Evolutionary conservation across 64 coral and sea anemone genomes (phyloP).

Genomic region (Dendronephthya gigantea): DNA sequence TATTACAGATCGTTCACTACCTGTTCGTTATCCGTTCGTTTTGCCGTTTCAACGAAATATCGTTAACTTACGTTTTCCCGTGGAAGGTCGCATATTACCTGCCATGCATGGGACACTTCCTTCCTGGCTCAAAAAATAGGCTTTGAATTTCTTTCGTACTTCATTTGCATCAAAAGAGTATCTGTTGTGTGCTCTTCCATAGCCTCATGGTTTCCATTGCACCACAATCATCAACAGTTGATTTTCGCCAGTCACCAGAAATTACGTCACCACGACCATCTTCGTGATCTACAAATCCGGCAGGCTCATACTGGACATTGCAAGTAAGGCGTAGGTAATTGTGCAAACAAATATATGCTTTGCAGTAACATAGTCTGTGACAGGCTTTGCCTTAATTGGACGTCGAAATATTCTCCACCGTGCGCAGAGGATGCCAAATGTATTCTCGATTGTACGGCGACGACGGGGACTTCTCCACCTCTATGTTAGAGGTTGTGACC

Average conservation of each 20-base stretch:
- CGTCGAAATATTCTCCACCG: background rate
- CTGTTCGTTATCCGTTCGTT: too few species aligned
- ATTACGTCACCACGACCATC: background rate
- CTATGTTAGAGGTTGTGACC: background rate
- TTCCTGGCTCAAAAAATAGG: too few species aligned
- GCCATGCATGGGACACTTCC: too few species aligned
- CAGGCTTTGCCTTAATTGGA: background rate
- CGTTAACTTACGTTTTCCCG: too few species aligned
- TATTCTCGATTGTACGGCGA: slow-evolving; percentile 20
- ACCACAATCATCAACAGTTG: too few species aligned
- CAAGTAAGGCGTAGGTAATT: slow-evolving; percentile 34
- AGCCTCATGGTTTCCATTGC: background rate
- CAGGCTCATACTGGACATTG: slow-evolving; percentile 25
- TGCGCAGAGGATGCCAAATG: slow-evolving; percentile 25
- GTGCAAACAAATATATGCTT: slow-evolving; percentile 27
- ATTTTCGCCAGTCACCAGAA: slow-evolving; percentile 30
- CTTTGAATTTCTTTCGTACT: too few species aligned
- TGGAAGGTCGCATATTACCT: too few species aligned
- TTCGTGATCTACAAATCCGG: slow-evolving; percentile 14
- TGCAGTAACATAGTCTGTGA: background rate
- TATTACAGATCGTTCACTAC: too few species aligned
- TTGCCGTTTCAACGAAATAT: too few species aligned
- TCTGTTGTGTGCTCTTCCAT: background rate
- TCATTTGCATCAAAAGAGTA: too few species aligned
- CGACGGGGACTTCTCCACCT: background rate